Conservation (phyloP, 2,113 vertebrate genomes). For the Rhodinocichla rosea region DNA sequence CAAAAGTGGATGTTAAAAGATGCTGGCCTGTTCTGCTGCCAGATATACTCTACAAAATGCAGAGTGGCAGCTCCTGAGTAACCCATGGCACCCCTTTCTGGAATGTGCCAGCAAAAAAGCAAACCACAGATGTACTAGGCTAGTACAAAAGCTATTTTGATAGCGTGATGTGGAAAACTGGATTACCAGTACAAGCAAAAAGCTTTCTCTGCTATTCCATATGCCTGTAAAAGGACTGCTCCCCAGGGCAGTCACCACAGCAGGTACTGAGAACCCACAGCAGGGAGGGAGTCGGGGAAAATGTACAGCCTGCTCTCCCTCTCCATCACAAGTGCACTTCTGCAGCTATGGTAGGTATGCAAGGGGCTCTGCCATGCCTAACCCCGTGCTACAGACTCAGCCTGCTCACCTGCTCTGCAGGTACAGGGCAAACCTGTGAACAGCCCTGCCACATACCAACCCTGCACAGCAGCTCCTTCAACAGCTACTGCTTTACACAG, state of each 20-base stretch:
- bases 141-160: conserved; percentile 2
- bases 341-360: neutral
- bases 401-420: neutral
- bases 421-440: neutral
- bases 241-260: neutral
- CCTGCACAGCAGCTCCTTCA: neutral
- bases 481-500: neutral
- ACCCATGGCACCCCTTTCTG: neutral
- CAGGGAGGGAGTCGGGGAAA: neutral
- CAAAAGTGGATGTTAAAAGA: neutral
- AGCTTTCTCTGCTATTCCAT: neutral
- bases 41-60: neutral
- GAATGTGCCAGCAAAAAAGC: neutral
- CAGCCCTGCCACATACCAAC: neutral
- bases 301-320: neutral
- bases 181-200: neutral
- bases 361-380: neutral
- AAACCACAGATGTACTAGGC: neutral
- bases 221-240: neutral
- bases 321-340: neutral
- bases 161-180: neutral
- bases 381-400: neutral
- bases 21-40: neutral
- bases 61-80: neutral
- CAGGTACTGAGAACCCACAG: accelerated